A percentile compares a stretch with the other conserved stretches of the same genome.
phyloP scores from a whole-genome alignment of 1,140 invertebrate genomes.

The Sminthurides bifidus region DNA sequence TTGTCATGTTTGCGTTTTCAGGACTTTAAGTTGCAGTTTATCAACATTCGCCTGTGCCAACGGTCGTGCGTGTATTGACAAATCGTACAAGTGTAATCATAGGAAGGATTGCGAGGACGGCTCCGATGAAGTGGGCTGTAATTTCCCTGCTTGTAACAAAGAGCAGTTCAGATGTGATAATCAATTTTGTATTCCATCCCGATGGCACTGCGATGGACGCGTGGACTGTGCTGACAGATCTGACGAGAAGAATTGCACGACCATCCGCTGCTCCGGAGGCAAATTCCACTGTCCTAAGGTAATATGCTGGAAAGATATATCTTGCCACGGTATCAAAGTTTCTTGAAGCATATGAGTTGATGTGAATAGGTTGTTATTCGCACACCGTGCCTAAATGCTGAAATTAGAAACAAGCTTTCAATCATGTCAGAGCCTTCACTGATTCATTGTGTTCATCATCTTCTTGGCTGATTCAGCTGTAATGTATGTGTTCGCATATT shows the following conservation, averaged over 20 bases:
- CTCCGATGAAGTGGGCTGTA: constrained; percentile 25
- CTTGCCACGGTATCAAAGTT: too few relatives aligned
- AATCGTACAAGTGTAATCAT: constrained; percentile 68
- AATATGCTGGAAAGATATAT: too few relatives aligned
- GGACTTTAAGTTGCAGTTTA: constrained; percentile 56
- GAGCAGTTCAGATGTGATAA: constrained; percentile 89
- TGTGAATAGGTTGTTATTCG: too few relatives aligned
- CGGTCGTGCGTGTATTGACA: constrained; percentile 68
- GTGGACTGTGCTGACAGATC: constrained; percentile 73
- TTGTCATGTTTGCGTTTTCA: constrained; percentile 34
- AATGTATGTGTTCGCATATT: too few relatives aligned
- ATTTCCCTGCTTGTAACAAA: constrained; percentile 67
- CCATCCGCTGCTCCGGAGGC: constrained; percentile 61
- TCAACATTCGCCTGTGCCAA: constrained; percentile 81
- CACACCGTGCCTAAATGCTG: too few relatives aligned
- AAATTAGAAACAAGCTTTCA: too few relatives aligned
- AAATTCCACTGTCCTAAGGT: constrained; percentile 28
- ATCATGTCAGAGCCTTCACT: too few relatives aligned
- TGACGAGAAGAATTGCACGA: constrained; percentile 80
- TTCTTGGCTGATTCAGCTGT: too few relatives aligned
- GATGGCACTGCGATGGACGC: constrained; percentile 60
- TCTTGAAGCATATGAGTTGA: not conserved
- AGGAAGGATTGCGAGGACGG: constrained; percentile 57
- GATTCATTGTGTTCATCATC: too few relatives aligned
- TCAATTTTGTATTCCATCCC: constrained; percentile 74